Evolutionary conservation across 2,888 invertebrate species (phyloP), one percentile per base, ranked within the genome.

Genomic region (Sesia bembeciformis): DNA sequence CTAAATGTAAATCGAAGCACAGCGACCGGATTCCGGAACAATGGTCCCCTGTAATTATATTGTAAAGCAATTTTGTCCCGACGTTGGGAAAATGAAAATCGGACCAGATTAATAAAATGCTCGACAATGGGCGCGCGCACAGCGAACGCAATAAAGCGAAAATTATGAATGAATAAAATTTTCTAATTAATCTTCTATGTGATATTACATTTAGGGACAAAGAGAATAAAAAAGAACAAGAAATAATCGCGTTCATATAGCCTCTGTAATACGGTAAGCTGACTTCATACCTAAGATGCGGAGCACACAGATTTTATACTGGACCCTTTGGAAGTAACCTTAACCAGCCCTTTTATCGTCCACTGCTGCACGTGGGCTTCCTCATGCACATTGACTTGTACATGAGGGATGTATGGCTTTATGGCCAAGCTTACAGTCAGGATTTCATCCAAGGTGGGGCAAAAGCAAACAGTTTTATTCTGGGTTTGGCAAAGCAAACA

Each of bases 41-140:
- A 82, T 79, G 71, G 77, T 68, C 66, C 67, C 62, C 68, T 69
- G 76, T 84, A 85, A 86, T 85, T 84, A 80, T 83, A 86, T 84
- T 84, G 81, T 81, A 79, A 82, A 84, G 80, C 80, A 81, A 86
- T 85, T 86, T 75, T 67, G 74, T 72, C 71, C 65, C 72, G 69
- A 61, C 61, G 67, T 58, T 58, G 63, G 53, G 56, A 68, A 75
- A 81, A 79, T 79, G 71, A 78, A 77, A 82, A 78, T 79, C 73
- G 71, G 67, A 64, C 62, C 64, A 60, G 70, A 73, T 74, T 76
- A 75, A 78, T 78, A 76, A 73, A 72, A 75, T 62, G 62, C 62
- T 58, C 54, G 60, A 57, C 62, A 61, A 69, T 74, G 76, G 72
- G 60, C 63, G 57, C 61, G 62, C 60, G 65, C 57, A 63, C 65